Evolutionary conservation across 2,797 vertebrate genomes (phyloP), one percentile per base, ranked within the genome.

Genomic region (Psittacula derbiana): DNA sequence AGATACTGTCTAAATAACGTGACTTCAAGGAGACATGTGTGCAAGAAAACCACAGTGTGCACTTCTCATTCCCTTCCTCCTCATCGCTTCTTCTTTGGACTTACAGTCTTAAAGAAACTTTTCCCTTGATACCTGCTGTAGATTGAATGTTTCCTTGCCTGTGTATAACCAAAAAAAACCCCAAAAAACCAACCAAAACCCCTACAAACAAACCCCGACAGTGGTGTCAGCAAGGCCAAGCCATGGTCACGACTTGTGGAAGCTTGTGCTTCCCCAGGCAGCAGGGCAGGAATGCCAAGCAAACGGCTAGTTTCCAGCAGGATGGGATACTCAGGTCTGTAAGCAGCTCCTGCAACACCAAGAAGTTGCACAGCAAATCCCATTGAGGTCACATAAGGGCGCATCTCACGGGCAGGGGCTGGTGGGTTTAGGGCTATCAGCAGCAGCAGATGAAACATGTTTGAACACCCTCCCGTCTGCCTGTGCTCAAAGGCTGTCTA

Each of bases 351-450:
- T 80, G 40, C 53, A 53, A 38, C 0, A 1, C 36, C 1, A 1
- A 71, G 66, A 31, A 0, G 0, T 60, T 52, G n/a, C 20, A 41
- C 2, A 1, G 46, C 46, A 90, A 66, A 79, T 41, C 30, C 30
- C 33, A 36, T 6, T 0, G 3, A 31, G 16, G 14, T 40, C 3
- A 1, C 0, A 2, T 19, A 36, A 36, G 15, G 33, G 23, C 0
- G 1, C 0, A 0, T 11, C 8, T 60, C 31, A 14, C 7, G 1
- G 1, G 36, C 47, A 53, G 46, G 31, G 8, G 15, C 12, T 18
- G 33, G 27, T 10, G 31, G 7, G 46, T n/a, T 61, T 61, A 4
- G 41, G 25, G 16, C 11, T 28, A 41, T 30, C 24, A 28, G 36
- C 31, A 28, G 47, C 19, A 23, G 49, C 5, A 0, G 13, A 12